A percentile compares a stretch with the other conserved stretches of the same genome.
Conservation (phyloP, 2,888 invertebrate genomes). For the Proisotoma minuta region DNA sequence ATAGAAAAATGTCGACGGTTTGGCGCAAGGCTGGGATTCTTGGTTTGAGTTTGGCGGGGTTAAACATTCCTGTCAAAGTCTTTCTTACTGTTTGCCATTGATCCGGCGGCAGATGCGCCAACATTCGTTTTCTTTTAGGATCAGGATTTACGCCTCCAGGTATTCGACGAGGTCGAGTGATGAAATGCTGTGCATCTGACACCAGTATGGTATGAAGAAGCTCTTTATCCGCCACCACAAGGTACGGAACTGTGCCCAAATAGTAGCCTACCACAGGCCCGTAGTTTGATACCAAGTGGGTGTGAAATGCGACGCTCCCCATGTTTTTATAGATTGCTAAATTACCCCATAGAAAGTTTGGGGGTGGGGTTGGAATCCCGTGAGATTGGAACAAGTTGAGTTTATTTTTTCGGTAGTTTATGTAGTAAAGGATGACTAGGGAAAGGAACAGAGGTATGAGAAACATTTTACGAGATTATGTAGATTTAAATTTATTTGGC, state of each 20-base stretch:
- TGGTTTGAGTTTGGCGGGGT: slow-evolving; percentile 3
- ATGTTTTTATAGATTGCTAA: not conserved
- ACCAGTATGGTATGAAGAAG: slow-evolving; percentile 16
- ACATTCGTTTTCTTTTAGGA: slow-evolving; percentile 20
- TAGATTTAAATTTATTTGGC: too few species aligned
- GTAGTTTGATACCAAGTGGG: not conserved
- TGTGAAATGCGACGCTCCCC: not conserved
- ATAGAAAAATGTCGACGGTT: slow-evolving; percentile 8
- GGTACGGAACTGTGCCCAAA: slow-evolving; percentile 23
- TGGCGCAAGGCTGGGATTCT: not conserved
- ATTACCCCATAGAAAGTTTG: not conserved
- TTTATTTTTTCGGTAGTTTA: not conserved
- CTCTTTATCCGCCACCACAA: slow-evolving; percentile 10
- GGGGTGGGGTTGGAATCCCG: not conserved
- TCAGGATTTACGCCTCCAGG: slow-evolving; percentile 28
- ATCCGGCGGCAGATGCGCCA: slow-evolving; percentile 20
- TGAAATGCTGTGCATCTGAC: not conserved
- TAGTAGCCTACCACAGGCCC: slow-evolving; percentile 20
- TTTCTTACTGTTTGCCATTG: slow-evolving; percentile 23
- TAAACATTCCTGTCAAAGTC: slow-evolving; percentile 15
- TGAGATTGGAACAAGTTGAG: not conserved
- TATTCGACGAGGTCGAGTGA: slow-evolving; percentile 18
- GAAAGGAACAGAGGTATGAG: not conserved
- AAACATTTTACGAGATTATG: too few species aligned
- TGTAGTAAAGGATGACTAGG: not conserved